Evolutionary conservation across 37 sponge, comb jelly and placozoan species (phyloP).

Genomic region (Cliona cf. orientalis): DNA sequence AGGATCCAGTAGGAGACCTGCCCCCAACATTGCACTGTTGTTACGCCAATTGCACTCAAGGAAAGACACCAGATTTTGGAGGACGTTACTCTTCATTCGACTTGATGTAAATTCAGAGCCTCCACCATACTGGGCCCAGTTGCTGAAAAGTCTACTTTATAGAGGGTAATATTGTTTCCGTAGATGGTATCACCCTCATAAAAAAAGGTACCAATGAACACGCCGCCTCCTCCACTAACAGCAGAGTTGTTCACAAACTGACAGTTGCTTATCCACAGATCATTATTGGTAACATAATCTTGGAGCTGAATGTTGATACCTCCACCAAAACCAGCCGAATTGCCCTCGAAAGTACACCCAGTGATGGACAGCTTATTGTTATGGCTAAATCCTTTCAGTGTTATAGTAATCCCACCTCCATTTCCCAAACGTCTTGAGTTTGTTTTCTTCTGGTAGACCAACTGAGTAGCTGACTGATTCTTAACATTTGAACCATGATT

Average conservation of each 20-base stretch:
- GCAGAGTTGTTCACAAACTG: conserved; percentile 6
- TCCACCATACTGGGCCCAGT: conserved; percentile 28
- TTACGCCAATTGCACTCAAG: conserved; percentile 2
- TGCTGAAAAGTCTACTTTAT: neutral
- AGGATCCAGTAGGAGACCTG: conserved; percentile 22
- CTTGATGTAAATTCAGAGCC: conserved; percentile 4
- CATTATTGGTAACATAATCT: conserved; percentile 5
- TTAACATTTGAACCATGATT: neutral
- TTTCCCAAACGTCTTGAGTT: neutral
- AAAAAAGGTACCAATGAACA: neutral
- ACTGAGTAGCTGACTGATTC: neutral
- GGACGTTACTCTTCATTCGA: neutral
- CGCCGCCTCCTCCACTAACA: conserved; percentile 10
- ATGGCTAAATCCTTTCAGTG: neutral
- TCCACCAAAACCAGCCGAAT: conserved; percentile 3
- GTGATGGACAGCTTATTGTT: neutral
- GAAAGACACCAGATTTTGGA: neutral
- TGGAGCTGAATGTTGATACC: neutral
- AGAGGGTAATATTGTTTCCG: neutral
- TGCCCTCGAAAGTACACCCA: neutral
- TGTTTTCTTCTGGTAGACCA: neutral
- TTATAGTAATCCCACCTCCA: neutral
- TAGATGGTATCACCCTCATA: neutral
- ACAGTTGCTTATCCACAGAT: neutral
- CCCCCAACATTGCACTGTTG: conserved; percentile 15